Evolutionary conservation across 2,113 vertebrate genomes (phyloP).

Genomic region (Aythya baeri): DNA sequence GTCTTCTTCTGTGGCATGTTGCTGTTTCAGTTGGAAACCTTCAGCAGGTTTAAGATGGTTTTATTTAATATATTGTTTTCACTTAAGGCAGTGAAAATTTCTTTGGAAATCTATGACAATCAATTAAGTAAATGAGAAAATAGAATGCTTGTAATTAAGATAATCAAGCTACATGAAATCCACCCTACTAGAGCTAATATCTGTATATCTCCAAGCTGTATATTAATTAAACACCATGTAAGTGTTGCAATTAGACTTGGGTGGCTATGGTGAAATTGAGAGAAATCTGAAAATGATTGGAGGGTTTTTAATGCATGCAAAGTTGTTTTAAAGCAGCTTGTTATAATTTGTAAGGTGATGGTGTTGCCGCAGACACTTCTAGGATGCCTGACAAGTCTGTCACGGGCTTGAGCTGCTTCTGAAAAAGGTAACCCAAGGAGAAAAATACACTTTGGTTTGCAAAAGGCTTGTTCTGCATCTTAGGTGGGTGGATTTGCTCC

Average conservation of each 20-base stretch:
- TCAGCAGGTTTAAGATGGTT: neutral
- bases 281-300: conserved; percentile 5
- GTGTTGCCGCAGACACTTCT: neutral
- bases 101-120: conserved; percentile 73
- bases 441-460: neutral
- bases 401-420: neutral
- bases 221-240: conserved; percentile 78
- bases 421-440: neutral
- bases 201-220: conserved; percentile 74
- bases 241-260: conserved; percentile 73
- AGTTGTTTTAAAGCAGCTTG: conserved; percentile 33
- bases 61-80: conserved; percentile 44
- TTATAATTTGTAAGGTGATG: neutral
- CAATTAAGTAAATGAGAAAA: conserved; percentile 82
- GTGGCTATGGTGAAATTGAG: conserved; percentile 40
- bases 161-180: conserved; percentile 74
- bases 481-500: neutral
- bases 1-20: neutral
- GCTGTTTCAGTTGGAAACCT: conserved; percentile 12
- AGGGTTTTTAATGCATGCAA: conserved; percentile 24
- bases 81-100: conserved; percentile 60
- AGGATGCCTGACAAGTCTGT: neutral
- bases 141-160: conserved; percentile 78
- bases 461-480: neutral
- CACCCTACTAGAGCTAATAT: conserved; percentile 66